Evolutionary conservation across 2,797 vertebrate genomes (phyloP).

Genomic region (Lagodon rhomboides): DNA sequence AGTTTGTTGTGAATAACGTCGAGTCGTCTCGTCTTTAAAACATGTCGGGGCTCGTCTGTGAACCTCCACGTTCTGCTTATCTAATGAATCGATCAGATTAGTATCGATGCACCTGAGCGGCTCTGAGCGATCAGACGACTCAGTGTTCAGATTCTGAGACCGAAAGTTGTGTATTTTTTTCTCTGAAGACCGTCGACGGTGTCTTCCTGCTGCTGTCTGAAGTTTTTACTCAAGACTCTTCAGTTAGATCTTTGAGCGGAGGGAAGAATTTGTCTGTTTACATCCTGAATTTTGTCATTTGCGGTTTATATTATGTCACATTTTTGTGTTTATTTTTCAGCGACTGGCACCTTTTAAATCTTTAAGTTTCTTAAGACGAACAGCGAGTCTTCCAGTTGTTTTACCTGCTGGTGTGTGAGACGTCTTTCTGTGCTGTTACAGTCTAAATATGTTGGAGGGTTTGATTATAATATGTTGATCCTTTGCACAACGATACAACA

Average conservation of each 20-base stretch:
- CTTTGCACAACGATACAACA: too few relatives aligned
- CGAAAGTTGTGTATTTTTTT: neutral
- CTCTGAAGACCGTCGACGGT: too few relatives aligned
- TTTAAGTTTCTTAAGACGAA: too few relatives aligned
- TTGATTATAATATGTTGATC: too few relatives aligned
- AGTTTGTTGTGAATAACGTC: neutral
- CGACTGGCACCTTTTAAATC: too few relatives aligned
- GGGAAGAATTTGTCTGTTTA: too few relatives aligned
- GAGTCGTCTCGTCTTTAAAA: neutral
- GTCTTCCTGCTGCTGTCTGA: neutral
- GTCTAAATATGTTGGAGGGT: too few relatives aligned
- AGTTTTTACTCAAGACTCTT: neutral
- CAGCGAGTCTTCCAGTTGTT: neutral
- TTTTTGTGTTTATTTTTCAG: too few relatives aligned
- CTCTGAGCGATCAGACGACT: neutral
- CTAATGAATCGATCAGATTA: slow-evolving; percentile 35
- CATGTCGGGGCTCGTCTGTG: neutral
- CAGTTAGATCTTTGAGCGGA: too few relatives aligned
- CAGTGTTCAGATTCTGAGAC: neutral
- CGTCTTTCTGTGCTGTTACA: neutral
- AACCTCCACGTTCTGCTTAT: slow-evolving; percentile 7
- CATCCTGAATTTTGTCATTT: too few relatives aligned
- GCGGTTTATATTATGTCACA: too few relatives aligned
- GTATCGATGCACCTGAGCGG: slow-evolving; percentile 14
- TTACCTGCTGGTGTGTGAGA: neutral